Evolutionary conservation across 2,888 invertebrate species (phyloP).

Genomic region (Trichopoda pennipes): DNA sequence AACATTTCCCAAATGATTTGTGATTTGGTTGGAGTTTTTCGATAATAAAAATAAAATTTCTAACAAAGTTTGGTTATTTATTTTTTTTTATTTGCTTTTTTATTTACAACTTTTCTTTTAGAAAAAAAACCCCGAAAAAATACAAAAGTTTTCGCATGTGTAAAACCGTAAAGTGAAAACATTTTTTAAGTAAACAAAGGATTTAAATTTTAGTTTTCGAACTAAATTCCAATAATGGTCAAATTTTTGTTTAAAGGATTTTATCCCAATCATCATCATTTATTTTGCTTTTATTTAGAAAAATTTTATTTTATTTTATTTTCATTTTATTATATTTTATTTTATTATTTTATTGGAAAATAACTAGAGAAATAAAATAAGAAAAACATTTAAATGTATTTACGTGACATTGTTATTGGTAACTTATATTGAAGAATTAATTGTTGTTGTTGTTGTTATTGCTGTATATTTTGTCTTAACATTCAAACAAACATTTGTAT

Average conservation of each 20-base stretch:
- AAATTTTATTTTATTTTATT: not conserved
- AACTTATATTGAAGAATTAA: constrained; percentile 13
- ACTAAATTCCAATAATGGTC: no score
- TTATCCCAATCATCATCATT: no score
- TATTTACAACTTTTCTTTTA: no score
- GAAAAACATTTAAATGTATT: constrained; percentile 34
- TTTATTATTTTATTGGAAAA: constrained; percentile 41
- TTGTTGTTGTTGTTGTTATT: constrained; percentile 26
- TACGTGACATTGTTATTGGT: constrained; percentile 39
- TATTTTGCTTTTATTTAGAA: no score
- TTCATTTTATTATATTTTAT: not conserved
- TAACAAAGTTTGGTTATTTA: not conserved
- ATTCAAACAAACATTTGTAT: not conserved
- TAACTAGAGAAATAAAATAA: constrained; percentile 10
- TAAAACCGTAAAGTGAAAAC: no score
- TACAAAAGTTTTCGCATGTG: not conserved
- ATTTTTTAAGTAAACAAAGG: no score
- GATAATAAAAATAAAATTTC: constrained; percentile 18
- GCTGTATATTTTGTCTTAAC: not conserved
- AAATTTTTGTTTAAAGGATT: no score
- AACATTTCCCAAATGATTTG: constrained; percentile 41
- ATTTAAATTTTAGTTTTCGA: no score
- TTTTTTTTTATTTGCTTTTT: no score
- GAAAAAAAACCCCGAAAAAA: not conserved
- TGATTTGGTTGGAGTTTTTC: constrained; percentile 27